Conservation (phyloP, 1,140 invertebrate genomes). For the Saccostrea glomerata region DNA sequence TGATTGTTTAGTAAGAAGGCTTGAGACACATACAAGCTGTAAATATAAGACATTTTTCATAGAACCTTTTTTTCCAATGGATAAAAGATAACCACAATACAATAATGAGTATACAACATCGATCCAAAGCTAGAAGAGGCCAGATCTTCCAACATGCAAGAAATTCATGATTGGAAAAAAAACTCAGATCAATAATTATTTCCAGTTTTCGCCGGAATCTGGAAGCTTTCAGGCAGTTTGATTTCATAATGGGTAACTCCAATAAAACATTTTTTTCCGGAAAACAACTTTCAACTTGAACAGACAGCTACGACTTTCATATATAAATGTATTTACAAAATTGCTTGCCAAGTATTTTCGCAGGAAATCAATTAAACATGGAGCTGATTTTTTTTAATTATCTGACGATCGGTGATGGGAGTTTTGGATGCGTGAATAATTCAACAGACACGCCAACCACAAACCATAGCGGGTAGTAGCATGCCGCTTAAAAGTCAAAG, state of each 20-base stretch:
- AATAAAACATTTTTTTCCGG: neutral
- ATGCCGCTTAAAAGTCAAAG: neutral
- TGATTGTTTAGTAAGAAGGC: too few relatives aligned
- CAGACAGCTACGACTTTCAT: neutral
- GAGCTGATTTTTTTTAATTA: neutral
- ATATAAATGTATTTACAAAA: neutral
- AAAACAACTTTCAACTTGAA: neutral
- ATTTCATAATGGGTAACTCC: neutral
- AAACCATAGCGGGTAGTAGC: neutral
- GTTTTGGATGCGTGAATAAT: neutral
- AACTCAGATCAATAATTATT: neutral
- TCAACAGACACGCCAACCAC: neutral
- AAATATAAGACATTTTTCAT: too few relatives aligned
- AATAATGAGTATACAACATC: neutral
- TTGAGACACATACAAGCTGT: too few relatives aligned
- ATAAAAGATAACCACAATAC: too few relatives aligned
- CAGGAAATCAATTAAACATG: slow-evolving; percentile 6
- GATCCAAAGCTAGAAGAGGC: neutral
- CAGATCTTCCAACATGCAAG: neutral
- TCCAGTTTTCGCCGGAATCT: neutral
- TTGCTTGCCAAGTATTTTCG: neutral
- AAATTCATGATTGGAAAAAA: neutral
- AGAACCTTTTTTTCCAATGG: too few relatives aligned
- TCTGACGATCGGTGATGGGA: neutral
- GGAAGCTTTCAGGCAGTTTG: neutral